Conservation (phyloP, 1,140 invertebrate species). For the Ceratina japonica region DNA sequence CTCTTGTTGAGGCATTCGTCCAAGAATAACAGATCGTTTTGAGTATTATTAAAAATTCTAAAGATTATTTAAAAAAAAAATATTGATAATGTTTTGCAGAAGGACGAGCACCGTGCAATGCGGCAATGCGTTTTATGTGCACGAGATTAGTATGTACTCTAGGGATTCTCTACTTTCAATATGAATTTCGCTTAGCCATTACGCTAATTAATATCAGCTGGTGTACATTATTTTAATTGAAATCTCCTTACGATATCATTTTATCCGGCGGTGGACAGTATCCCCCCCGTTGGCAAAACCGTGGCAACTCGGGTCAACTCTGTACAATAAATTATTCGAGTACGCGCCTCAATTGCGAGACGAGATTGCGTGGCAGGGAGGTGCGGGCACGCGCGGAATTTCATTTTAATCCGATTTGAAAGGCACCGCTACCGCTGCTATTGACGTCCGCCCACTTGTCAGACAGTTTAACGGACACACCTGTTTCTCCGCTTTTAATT, state of each 20-base stretch:
- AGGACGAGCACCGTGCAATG: no score
- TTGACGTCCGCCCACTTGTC: conserved; percentile 21
- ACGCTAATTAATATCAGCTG: no score
- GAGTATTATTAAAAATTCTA: no score
- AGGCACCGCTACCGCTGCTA: not conserved
- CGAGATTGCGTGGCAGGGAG: conserved; percentile 1
- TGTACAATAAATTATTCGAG: conserved; percentile 20
- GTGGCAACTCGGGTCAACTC: not conserved
- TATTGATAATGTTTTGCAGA: no score
- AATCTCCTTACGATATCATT: conserved; percentile 2
- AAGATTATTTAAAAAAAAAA: no score
- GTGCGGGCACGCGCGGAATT: conserved; percentile 1
- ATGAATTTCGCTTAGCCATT: no score
- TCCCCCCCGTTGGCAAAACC: not conserved
- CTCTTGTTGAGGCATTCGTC: no score
- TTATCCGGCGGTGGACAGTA: not conserved
- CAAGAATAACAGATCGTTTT: no score
- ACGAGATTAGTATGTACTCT: no score
- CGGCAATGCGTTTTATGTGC: no score
- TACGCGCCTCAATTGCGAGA: not conserved
- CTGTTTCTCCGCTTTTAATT: conserved; percentile 1
- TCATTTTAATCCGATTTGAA: conserved; percentile 32
- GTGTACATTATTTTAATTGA: not conserved
- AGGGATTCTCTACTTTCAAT: no score
- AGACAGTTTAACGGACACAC: conserved; percentile 16